Base-by-base conservation (phyloP, 2,113 vertebrate species). In the Centropus bengalensis region DNA sequence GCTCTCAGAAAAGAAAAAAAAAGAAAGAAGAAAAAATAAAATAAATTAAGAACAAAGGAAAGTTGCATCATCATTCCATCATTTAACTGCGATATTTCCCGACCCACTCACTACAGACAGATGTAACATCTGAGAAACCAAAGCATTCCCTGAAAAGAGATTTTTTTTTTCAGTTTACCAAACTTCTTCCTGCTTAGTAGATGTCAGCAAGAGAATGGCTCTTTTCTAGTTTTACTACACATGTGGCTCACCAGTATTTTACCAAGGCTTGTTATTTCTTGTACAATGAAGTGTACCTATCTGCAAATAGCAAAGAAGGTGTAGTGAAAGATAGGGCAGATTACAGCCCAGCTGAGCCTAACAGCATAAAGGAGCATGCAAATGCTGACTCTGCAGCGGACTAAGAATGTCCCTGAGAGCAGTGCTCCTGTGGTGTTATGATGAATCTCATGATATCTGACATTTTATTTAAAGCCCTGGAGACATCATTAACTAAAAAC, bases 181-280 rank as follows among this genome's bases (percentile, higher is more conserved):
- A 74, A 83, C 22, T 77, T 88, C 32, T 67, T 38, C 32, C 33
- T 80, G n/a, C 32, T 77, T 70, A 83, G 64, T 52, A 78, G 71
- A 82, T 75, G 59, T 79, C 13, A 59, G 56, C 47, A 68, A 36
- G 7, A 81, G 68, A 58, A 73, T 38, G 49, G 7, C 12, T 56
- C 63, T 69, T 89, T 73, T 44, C 44, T 28, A 44, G 26, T 18
- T 74, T 94, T 91, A 36, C 75, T 54, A 56, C 32, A 52, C 23
- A 10, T 12, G 18, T 70, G 60, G 26, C 63, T 94, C 45, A 74
- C 42, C 15, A 75, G 68, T 59, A 91, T 94, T 94, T 91, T 95
- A 89, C 87, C 67, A 89, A 87, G 67, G 59, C 42, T 82, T 87
- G 86, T 86, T 91, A 77, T 86, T 91, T 79, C 74, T 67, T 75